Percentiles rank a stretch among this genome's conserved stretches.
Conservation (phyloP, 2,888 invertebrate species). For the Oxyteleia sp. region DNA sequence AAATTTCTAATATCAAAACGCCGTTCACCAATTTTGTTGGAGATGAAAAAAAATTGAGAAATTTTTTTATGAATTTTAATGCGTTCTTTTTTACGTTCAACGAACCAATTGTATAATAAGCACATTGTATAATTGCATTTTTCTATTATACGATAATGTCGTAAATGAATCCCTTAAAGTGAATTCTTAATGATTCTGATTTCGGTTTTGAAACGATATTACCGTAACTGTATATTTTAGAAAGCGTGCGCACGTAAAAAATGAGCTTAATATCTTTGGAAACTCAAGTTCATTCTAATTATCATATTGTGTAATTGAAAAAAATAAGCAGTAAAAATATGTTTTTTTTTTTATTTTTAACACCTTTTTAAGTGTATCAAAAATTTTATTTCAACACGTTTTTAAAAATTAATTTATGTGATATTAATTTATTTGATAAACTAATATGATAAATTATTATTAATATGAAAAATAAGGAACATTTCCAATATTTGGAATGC, state of each 20-base stretch:
- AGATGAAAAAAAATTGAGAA: not conserved
- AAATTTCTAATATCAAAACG: not conserved
- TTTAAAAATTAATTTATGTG: too few relatives aligned
- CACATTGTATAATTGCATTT: slow-evolving; percentile 5
- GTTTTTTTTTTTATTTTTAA: too few relatives aligned
- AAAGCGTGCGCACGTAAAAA: not conserved
- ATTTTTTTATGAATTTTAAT: slow-evolving; percentile 3
- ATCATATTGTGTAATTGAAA: not conserved
- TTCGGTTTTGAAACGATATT: not conserved
- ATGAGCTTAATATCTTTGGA: not conserved
- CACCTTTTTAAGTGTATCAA: too few relatives aligned
- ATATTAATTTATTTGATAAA: too few relatives aligned
- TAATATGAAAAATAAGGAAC: too few relatives aligned
- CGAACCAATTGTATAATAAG: not conserved
- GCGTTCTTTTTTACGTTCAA: not conserved
- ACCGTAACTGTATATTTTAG: slow-evolving; percentile 7
- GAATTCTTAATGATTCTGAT: not conserved
- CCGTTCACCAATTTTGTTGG: not conserved
- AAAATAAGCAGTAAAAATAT: not conserved
- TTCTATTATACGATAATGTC: not conserved
- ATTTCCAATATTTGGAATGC: too few relatives aligned
- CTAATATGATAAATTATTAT: too few relatives aligned
- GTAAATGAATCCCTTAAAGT: not conserved
- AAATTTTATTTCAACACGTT: too few relatives aligned
- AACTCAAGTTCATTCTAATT: not conserved